phyloP scores from a whole-genome alignment of 2,888 invertebrate species.

The Willowsia nigromaculata region DNA sequence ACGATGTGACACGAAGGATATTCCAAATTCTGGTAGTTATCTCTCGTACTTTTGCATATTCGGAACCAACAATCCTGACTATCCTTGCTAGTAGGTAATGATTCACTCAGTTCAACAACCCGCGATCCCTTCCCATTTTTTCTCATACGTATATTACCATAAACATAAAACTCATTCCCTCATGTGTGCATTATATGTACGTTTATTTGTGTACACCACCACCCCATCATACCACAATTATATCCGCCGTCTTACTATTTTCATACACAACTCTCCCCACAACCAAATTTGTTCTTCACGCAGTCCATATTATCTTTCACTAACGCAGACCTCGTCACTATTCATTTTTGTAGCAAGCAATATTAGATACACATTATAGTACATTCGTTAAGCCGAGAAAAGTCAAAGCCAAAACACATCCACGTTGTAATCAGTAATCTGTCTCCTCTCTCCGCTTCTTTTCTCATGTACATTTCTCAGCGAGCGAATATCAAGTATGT shows the following conservation, averaged over 20 bases:
- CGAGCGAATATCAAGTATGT: not conserved
- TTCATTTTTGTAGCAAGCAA: slow-evolving; percentile 38
- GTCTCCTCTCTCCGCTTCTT: slow-evolving; percentile 1
- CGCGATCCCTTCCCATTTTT: slow-evolving; percentile 55
- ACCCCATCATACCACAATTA: slow-evolving; percentile 35
- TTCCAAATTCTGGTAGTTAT: slow-evolving; percentile 82
- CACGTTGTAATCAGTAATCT: slow-evolving; percentile 37
- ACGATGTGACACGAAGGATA: slow-evolving; percentile 90
- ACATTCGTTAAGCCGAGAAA: slow-evolving; percentile 34
- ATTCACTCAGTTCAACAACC: slow-evolving; percentile 76
- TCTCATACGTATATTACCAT: not conserved
- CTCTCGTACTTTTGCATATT: slow-evolving; percentile 79
- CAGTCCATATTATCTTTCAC: slow-evolving; percentile 46
- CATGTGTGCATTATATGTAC: not conserved
- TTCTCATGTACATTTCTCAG: not conserved
- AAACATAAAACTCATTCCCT: slow-evolving; percentile 35
- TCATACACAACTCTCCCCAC: slow-evolving; percentile 38
- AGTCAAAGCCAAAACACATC: slow-evolving; percentile 33
- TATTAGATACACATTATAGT: not conserved
- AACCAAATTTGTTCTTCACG: slow-evolving; percentile 42
- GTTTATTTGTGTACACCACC: slow-evolving; percentile 40
- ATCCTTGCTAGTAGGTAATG: slow-evolving; percentile 79
- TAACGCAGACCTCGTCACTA: slow-evolving; percentile 29
- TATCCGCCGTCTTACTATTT: slow-evolving; percentile 27
- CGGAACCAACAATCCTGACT: slow-evolving; percentile 78